Evolutionary conservation across 1,140 invertebrate genomes (phyloP).

Genomic region (Cherax quadricarinatus): DNA sequence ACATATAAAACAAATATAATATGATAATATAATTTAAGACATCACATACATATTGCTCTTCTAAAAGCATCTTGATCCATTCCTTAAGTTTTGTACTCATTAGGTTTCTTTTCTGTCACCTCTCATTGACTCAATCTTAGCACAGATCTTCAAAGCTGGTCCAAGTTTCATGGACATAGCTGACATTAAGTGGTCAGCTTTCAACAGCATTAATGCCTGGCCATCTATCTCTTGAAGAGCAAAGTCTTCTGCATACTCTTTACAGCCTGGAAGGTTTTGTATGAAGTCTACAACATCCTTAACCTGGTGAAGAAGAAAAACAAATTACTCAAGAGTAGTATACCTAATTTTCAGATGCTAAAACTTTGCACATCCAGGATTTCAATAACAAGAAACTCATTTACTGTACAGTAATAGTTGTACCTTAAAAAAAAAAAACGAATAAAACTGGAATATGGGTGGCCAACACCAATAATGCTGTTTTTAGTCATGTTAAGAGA

Average conservation of each 20-base stretch:
- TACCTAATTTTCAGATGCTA: no score
- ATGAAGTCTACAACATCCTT: conserved; percentile 87
- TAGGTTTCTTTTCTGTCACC: conserved; percentile 68
- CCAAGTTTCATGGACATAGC: conserved; percentile 97
- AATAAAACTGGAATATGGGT: no score
- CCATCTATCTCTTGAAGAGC: conserved; percentile 96
- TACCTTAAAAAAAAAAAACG: no score
- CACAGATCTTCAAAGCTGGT: conserved; percentile 95
- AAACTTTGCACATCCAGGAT: no score
- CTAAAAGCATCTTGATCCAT: not conserved
- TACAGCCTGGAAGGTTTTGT: conserved; percentile 89
- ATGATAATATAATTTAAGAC: not conserved
- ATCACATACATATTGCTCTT: conserved; percentile 11
- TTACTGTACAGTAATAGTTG: no score
- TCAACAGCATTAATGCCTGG: conserved; percentile 94
- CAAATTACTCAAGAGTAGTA: not conserved
- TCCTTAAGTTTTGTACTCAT: conserved; percentile 10
- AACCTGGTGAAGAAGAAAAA: conserved; percentile 74
- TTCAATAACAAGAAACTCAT: no score
- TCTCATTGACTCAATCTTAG: conserved; percentile 86
- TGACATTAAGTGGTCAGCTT: conserved; percentile 95
- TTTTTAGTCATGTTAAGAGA: no score
- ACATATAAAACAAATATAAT: conserved; percentile 9
- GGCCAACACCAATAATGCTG: no score
- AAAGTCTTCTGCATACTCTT: conserved; percentile 96